phyloP scores from a whole-genome alignment of 2,888 invertebrate species.

The Camponotus fellah region DNA sequence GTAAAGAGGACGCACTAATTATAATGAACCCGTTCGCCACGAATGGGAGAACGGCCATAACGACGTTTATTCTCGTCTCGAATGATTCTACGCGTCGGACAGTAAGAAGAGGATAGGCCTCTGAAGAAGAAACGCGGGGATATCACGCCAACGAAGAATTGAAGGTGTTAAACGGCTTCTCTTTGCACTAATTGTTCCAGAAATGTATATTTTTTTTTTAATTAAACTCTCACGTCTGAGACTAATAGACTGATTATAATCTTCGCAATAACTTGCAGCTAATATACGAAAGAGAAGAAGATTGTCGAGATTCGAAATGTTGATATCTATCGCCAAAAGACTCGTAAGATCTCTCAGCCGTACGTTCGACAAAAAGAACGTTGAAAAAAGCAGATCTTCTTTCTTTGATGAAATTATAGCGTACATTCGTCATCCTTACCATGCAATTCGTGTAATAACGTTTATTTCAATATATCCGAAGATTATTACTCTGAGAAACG shows the following conservation, averaged over 20 bases:
- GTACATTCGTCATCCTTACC: constrained; percentile 14
- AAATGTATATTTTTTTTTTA: constrained; percentile 15
- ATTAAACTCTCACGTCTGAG: constrained; percentile 18
- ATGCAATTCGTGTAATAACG: constrained; percentile 14
- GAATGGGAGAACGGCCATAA: constrained; percentile 72
- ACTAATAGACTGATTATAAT: not conserved
- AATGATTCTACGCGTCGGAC: constrained; percentile 53
- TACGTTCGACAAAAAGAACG: not conserved
- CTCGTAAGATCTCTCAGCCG: not conserved
- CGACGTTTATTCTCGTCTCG: constrained; percentile 74
- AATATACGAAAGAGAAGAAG: not conserved
- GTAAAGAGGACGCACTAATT: constrained; percentile 78
- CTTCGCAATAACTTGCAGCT: not conserved
- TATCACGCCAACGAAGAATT: constrained; percentile 19
- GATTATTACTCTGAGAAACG: constrained; percentile 37
- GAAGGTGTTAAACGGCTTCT: constrained; percentile 46
- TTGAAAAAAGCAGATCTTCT: not conserved
- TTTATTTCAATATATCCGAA: constrained; percentile 7
- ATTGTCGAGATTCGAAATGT: not conserved
- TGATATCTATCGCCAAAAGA: not conserved
- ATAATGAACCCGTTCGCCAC: constrained; percentile 78
- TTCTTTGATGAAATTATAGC: constrained; percentile 3
- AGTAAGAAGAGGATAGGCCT: constrained; percentile 22
- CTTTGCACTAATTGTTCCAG: constrained; percentile 43
- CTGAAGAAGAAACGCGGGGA: constrained; percentile 37